A percentile compares a stretch with the other conserved stretches of the same genome.
phyloP scores from a whole-genome alignment of 2,888 invertebrate species.

The Cabera pusaria region DNA sequence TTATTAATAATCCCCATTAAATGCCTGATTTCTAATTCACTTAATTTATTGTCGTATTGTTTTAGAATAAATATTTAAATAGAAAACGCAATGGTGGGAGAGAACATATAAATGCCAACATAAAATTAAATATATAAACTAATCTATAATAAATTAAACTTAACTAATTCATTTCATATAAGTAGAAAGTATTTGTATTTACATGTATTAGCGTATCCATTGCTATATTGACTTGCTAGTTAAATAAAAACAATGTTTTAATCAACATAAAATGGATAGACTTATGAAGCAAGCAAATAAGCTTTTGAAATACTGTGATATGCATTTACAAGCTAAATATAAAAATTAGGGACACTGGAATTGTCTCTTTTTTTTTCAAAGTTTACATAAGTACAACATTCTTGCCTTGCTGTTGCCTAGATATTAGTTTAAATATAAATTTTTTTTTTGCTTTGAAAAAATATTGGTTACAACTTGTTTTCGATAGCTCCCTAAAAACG shows the following conservation, averaged over 20 bases:
- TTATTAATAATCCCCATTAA: conserved; percentile 27
- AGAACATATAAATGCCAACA: conserved; percentile 53
- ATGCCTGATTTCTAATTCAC: conserved; percentile 26
- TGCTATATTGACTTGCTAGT: conserved; percentile 4
- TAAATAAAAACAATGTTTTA: too few relatives aligned
- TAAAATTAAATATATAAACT: conserved; percentile 42
- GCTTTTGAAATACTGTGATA: conserved; percentile 14
- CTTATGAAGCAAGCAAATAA: conserved; percentile 4
- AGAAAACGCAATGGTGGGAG: conserved; percentile 57
- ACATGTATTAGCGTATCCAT: conserved; percentile 5
- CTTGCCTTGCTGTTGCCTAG: too few relatives aligned
- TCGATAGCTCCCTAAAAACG: too few relatives aligned
- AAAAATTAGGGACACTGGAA: too few relatives aligned
- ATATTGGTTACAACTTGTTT: too few relatives aligned
- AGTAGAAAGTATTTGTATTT: conserved; percentile 12
- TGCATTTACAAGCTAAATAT: too few relatives aligned
- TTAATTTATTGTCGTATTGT: conserved; percentile 6
- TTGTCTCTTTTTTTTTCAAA: too few relatives aligned
- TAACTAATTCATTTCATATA: conserved; percentile 29
- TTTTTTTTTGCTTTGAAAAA: too few relatives aligned
- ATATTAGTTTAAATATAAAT: too few relatives aligned
- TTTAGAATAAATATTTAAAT: conserved; percentile 25
- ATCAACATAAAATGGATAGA: too few relatives aligned
- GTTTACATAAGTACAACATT: too few relatives aligned
- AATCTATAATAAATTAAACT: conserved; percentile 51